Conservation (phyloP, 2,888 invertebrate species). For the Zhuqinia jingwanae region DNA sequence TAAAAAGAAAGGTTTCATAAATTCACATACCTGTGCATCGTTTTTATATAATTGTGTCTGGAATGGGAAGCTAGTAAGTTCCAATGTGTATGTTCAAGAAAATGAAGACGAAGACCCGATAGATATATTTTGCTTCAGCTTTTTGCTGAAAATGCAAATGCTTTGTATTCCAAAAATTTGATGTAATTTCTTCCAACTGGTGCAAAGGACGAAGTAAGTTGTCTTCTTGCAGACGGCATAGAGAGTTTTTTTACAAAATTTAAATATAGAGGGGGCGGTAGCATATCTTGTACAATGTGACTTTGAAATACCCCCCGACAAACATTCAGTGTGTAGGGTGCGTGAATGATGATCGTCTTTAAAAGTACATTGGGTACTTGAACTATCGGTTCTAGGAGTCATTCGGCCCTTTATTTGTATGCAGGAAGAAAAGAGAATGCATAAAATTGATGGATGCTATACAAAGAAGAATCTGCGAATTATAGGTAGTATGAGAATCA, state of each 20-base stretch:
- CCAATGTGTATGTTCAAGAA: not conserved
- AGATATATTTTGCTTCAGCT: not conserved
- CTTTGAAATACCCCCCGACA: not conserved
- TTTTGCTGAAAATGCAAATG: not conserved
- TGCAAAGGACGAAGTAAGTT: not conserved
- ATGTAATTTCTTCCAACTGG: not conserved
- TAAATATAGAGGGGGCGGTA: not conserved
- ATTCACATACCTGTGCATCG: not conserved
- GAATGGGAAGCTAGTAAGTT: not conserved
- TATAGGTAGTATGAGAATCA: too few species aligned
- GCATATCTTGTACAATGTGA: not conserved
- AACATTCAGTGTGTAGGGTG: not conserved
- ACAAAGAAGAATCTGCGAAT: too few species aligned
- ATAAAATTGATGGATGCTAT: too few species aligned
- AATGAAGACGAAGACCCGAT: not conserved
- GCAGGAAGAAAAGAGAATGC: too few species aligned
- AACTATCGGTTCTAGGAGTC: too few species aligned
- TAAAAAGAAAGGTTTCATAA: not conserved
- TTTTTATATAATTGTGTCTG: not conserved
- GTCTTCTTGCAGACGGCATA: not conserved
- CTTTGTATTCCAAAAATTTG: not conserved
- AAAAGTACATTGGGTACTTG: too few species aligned
- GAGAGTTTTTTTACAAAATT: not conserved
- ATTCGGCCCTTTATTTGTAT: too few species aligned
- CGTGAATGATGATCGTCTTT: too few species aligned